Evolutionary conservation across 2,113 vertebrate genomes (phyloP).

Genomic region (Rhinopomastus cyanomelas): DNA sequence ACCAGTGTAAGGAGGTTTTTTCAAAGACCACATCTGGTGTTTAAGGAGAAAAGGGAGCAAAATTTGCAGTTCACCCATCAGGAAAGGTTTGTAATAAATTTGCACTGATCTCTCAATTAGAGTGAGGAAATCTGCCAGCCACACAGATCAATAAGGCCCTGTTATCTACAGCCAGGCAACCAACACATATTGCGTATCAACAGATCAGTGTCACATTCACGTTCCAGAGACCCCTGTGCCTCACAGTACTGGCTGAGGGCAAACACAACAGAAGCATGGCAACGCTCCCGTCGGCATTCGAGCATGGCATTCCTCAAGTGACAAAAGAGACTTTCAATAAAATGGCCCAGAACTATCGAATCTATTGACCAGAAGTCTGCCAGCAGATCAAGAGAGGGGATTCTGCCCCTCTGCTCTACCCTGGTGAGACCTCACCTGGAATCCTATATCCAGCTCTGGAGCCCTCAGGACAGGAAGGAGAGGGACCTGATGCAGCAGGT

Average conservation of each 20-base stretch:
- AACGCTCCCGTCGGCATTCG: neutral
- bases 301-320: neutral
- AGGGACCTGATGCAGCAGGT: too few species aligned
- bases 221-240: neutral
- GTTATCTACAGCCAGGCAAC: neutral
- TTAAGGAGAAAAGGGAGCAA: neutral
- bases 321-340: neutral
- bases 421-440: too few species aligned
- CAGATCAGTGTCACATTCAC: neutral
- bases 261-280: neutral
- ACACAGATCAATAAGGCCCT: neutral
- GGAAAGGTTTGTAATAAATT: neutral
- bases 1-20: neutral
- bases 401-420: too few species aligned
- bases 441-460: too few species aligned
- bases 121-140: neutral
- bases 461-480: too few species aligned
- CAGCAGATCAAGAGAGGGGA: too few species aligned
- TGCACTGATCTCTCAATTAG: neutral
- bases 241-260: neutral
- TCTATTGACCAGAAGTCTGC: too few species aligned
- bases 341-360: neutral
- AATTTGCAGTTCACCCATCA: neutral
- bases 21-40: neutral
- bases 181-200: neutral